Base-by-base conservation (phyloP, 2,113 vertebrate species). In the Acrocephalus kingi region DNA sequence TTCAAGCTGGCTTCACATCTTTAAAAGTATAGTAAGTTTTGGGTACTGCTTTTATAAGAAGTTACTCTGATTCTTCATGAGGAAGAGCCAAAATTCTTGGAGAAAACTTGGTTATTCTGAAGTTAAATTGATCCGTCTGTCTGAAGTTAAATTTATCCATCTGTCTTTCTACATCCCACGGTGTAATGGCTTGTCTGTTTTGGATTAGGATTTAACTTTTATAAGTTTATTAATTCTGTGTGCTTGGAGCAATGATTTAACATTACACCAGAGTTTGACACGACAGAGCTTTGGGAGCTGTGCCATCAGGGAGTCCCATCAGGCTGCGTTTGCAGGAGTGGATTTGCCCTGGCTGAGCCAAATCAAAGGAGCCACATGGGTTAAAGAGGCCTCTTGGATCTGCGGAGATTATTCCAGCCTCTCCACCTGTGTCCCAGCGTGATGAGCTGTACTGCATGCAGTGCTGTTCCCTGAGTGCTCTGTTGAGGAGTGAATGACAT, bases 381-480 rank as follows among this genome's bases (percentile, higher is more conserved):
- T 55, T n/a, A 11, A 30, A 59, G 64, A 1, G 8, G 43, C 30
- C 8, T 64, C 69, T 72, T n/a, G 54, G 27, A 27, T 52, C 30
- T 43, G 52, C 69, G 63, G 5, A 55, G n/a, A 6, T 89, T 51
- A 28, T 87, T 59, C 48, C 13, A 1, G 22, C 27, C n/a, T 19
- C 51, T 68, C 55, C 52, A 33, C 24, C 61, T 33, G 51, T 4
- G 25, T 71, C 16, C 9, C 35, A 71, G 22, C 0, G 0, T 8
- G 49, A 19, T 9, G n/a, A 37, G 56, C n/a, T 88, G 14, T 9
- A 15, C 45, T 30, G 33, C 0, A 0, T 21, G 8, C 62, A 62
- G 49, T 46, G 22, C 77, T 55, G 27, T 4, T 84, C 66, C 67
- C 14, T 28, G 3, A 21, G 25, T 46, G 68, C 48, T 35, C 30